Evolutionary conservation across 2,113 vertebrate species (phyloP), one percentile per base, ranked within the genome.

Genomic region (Tachysurus vachellii): DNA sequence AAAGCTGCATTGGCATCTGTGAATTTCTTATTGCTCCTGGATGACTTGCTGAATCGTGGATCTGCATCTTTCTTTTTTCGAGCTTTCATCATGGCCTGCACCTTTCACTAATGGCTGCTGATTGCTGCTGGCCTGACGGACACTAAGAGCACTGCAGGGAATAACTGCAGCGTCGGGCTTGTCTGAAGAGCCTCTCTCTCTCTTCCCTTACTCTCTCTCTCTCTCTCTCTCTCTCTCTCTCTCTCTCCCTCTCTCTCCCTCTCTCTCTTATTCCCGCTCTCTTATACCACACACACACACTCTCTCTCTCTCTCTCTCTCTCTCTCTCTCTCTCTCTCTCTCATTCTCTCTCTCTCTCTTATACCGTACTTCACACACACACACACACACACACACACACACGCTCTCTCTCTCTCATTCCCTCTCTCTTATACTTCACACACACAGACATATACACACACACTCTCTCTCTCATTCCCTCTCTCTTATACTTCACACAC

Each of bases 1-100:
- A 50, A 5, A 3, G 47, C 47, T 50, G 47, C 47, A 50, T 50
- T 50, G 47, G 47, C 47, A 50, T 5, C 5, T 5, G 47, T 50
- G 44, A 53, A 26, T 75, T 13, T 11, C 47, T 8, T 36, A 36
- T 42, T 17, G 16, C 23, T 53, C 12, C 23, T 53, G 4, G n/a
- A n/a, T 50, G 42, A 76, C 47, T 7, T 53, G 47, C 4, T 54
- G 26, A 28, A 54, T 16, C 54, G 26, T 77, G 50, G 75, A 54
- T 54, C 26, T 80, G 31, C 2, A 23, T 83, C 80, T 23, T n/a
- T 17, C 64, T 62, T 31, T 68, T 53, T 83, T 44, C 9, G 42
- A 73, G 70, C 53, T 79, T 87, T 85, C 79, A 76, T 87, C 83
- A 79, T 77, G 54, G 50, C 19, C 50, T 87, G 44, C 50, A 54